Base-by-base conservation (phyloP, 2,888 invertebrate genomes). In the Eucera pruinosa region DNA sequence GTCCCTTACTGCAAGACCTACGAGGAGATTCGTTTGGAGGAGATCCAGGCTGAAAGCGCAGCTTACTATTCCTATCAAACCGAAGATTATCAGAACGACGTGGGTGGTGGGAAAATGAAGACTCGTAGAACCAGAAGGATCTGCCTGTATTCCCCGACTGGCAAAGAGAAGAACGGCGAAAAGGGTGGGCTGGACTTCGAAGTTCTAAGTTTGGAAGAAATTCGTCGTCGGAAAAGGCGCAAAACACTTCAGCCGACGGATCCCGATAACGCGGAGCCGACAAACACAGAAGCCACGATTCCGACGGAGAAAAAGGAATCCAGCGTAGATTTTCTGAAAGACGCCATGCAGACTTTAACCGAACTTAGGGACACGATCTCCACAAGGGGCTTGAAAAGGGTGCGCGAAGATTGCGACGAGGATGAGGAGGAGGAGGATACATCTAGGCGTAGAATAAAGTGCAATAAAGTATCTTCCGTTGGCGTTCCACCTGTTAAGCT, bases 41-140 rank as follows among this genome's bases (percentile, higher is more conserved):
- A 94, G 86, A 95, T 96, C 74, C 96, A 96, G 90, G 95, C 95
- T 0, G 95, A 95, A 89, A 94, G 95, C 0, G 96, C 96, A 6
- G 95, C 95, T n/a, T 95, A 94, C 93, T 96, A 95, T 93, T 94
- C 94, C 84, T 95, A 95, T 93, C 94, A 94, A 86, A 88, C 93
- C 61, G 91, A 93, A 58, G 85, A 87, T 30, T 45, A 55, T n/a
- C 76, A 60, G 13, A 64, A 13, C n/a, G 79, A 81, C 62, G 61
- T 88, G 73, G 45, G 48, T 77, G 74, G 90, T 83, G 66, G 93
- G 90, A 70, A 92, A 92, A 54, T 93, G 90, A 87, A 67, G 43
- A 69, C 68, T 23, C 47, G 74, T 45, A 36, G 62, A 68, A 57
- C 67, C 58, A 50, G 78, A n/a, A 79, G 65, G 64, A 68, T 81